phyloP scores from a whole-genome alignment of 1,140 invertebrate genomes.

The Leguminivora glycinivorella region DNA sequence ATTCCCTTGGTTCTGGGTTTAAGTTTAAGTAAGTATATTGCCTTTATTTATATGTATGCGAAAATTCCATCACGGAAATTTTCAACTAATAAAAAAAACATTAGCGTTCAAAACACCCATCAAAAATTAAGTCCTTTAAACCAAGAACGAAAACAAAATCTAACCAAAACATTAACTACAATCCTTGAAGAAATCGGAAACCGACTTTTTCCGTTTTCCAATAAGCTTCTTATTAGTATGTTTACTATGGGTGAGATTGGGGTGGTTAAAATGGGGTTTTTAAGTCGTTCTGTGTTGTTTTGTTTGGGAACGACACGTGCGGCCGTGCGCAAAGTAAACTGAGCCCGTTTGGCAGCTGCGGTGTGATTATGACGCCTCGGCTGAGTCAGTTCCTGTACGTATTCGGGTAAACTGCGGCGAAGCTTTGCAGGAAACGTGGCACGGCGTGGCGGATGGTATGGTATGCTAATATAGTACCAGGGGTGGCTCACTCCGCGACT shows the following conservation, averaged over 20 bases:
- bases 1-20: too few relatives aligned
- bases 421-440: not conserved
- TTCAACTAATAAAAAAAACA: constrained; percentile 3
- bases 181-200: constrained; percentile 46
- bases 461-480: too few relatives aligned
- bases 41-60: not conserved
- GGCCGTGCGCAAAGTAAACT: constrained; percentile 71
- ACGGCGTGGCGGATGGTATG: not conserved
- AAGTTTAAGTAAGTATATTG: too few relatives aligned
- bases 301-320: constrained; percentile 54
- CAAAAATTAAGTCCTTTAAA: constrained; percentile 23
- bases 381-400: constrained; percentile 48
- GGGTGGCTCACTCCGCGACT: too few relatives aligned
- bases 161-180: constrained; percentile 33
- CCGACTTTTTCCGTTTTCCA: constrained; percentile 16
- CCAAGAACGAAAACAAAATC: constrained; percentile 19
- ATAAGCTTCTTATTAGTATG: constrained; percentile 25
- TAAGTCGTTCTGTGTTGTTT: constrained; percentile 46
- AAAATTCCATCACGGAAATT: not conserved
- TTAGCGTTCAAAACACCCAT: not conserved
- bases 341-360: constrained; percentile 75
- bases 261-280: constrained; percentile 36
- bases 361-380: constrained; percentile 53
- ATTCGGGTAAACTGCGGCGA: not conserved
- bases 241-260: constrained; percentile 34